These are phyloP conservation scores for Tachypleus tridentatus DNA, from an alignment of 1,140 invertebrate genomes.

Conservation along the genomic window DNA sequence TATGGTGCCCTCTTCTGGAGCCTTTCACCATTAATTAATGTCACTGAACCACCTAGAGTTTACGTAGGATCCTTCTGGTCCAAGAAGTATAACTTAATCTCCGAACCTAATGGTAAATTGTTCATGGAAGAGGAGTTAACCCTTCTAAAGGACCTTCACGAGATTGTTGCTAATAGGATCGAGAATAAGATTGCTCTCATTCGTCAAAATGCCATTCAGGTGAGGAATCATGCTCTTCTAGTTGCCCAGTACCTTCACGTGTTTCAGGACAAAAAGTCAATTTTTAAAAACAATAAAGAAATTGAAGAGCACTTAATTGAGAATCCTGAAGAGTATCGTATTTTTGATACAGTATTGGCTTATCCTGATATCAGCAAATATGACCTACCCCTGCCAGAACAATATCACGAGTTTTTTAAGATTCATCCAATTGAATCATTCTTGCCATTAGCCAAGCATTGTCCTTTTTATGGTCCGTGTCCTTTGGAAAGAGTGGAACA, in stretches of 20 bases:
- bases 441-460: constrained; percentile 15
- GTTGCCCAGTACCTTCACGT: constrained; percentile 87
- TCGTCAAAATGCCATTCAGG: constrained; percentile 81
- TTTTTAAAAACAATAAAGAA: constrained; percentile 79
- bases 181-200: constrained; percentile 89
- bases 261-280: constrained; percentile 83
- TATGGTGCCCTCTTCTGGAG: constrained; percentile 99
- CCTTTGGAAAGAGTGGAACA: constrained; percentile 13
- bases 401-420: constrained; percentile 80
- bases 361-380: constrained; percentile 83
- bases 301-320: constrained; percentile 51
- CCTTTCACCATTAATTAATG: constrained; percentile 84
- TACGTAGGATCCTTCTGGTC: constrained; percentile 87
- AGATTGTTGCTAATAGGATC: constrained; percentile 70
- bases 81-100: constrained; percentile 39
- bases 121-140: constrained; percentile 56
- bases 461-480: constrained; percentile 13
- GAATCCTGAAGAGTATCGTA: constrained; percentile 87
- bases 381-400: constrained; percentile 78
- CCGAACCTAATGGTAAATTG: constrained; percentile 13
- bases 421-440: constrained; percentile 20
- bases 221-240: constrained; percentile 91
- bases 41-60: constrained; percentile 64
- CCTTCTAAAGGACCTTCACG: constrained; percentile 66
- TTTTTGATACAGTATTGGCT: constrained; percentile 71